These are phyloP conservation scores for Gobio occitaniae DNA, from an alignment of 2,797 vertebrate species.

Conservation along the genomic window DNA sequence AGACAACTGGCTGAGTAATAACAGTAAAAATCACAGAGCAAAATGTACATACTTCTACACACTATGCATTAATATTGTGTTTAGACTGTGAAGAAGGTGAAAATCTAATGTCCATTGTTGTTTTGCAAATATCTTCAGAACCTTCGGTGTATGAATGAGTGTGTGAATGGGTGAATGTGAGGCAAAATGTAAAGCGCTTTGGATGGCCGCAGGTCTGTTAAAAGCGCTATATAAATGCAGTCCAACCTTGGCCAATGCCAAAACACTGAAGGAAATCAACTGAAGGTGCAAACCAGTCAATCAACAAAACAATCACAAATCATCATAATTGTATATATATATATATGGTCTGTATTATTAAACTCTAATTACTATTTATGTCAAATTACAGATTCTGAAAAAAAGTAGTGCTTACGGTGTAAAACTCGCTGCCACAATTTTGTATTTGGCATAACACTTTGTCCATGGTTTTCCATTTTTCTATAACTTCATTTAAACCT, in stretches of 20 bases:
- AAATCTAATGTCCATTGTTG: neutral
- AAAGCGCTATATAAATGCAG: no score
- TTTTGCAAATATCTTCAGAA: neutral
- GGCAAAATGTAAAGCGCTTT: no score
- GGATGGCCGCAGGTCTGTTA: no score
- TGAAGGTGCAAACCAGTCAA: neutral
- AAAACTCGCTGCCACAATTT: neutral
- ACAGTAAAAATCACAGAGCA: conserved; percentile 52
- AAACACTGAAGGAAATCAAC: neutral
- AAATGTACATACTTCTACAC: conserved; percentile 52
- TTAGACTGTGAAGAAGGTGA: neutral
- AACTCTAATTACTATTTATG: neutral
- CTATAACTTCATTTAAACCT: no score
- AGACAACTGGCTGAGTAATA: conserved; percentile 56
- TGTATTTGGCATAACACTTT: no score
- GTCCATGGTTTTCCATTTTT: no score
- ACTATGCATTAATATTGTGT: neutral
- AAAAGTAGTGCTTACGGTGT: neutral
- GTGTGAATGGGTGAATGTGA: no score
- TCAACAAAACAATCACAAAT: conserved; percentile 2
- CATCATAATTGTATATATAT: neutral
- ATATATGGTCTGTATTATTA: neutral
- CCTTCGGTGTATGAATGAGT: no score
- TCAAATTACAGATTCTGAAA: neutral
- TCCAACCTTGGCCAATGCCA: neutral